These are phyloP conservation scores for Eremobia ochroleuca DNA, from an alignment of 2,888 invertebrate species.

Conservation along the genomic window DNA sequence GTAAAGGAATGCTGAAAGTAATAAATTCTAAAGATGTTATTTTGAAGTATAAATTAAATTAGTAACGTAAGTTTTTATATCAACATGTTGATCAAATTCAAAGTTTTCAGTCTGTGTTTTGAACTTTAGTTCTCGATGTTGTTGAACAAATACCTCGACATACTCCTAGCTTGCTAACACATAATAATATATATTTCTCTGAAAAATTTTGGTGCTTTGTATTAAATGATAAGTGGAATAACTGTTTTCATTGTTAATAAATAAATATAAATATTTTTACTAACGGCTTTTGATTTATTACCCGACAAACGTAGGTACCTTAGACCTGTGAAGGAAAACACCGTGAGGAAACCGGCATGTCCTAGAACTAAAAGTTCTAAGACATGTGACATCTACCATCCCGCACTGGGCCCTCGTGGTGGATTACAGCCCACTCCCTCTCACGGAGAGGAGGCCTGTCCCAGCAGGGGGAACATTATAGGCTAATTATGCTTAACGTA, in stretches of 20 bases:
- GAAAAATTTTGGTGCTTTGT: conserved; percentile 64
- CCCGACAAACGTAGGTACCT: not conserved
- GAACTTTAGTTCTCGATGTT: conserved; percentile 41
- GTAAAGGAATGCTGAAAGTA: not conserved
- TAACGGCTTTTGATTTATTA: conserved; percentile 18
- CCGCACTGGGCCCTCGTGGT: not conserved
- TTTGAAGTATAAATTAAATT: not conserved
- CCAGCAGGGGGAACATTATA: too few relatives aligned
- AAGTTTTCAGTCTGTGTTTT: conserved; percentile 12
- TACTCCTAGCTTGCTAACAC: conserved; percentile 47
- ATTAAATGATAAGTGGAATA: conserved; percentile 53
- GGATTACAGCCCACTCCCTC: not conserved
- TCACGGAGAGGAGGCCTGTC: not conserved
- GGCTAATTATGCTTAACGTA: too few relatives aligned
- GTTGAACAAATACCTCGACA: conserved; percentile 65
- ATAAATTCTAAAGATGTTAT: not conserved
- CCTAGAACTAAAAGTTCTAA: not conserved
- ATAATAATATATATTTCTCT: conserved; percentile 30
- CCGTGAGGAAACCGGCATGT: not conserved
- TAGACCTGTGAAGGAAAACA: not conserved
- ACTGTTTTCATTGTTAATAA: conserved; percentile 65
- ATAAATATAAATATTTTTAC: conserved; percentile 63
- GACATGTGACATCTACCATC: not conserved
- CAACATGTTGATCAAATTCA: not conserved
- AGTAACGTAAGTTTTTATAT: not conserved